Percentiles rank a stretch among this genome's conserved stretches.
Conservation (phyloP, 2,797 vertebrate genomes). For the Catamblyrhynchus diadema region DNA sequence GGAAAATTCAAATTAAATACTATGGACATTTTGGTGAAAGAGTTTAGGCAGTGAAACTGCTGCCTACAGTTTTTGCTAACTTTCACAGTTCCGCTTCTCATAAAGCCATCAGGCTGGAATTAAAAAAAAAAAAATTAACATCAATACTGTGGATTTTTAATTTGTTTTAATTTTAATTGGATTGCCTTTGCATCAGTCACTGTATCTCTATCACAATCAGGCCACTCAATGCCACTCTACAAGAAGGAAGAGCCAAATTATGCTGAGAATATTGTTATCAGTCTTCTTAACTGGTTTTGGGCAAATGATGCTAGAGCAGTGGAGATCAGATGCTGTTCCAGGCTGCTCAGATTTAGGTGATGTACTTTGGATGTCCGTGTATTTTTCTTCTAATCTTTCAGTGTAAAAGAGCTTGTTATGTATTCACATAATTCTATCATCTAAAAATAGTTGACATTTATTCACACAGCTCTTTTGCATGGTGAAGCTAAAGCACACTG, state of each 20-base stretch:
- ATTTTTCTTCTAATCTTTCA: not conserved
- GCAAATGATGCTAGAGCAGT: not conserved
- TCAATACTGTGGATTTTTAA: not conserved
- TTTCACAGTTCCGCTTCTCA: not conserved
- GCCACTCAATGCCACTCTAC: not conserved
- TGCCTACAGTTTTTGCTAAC: not conserved
- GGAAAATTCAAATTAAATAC: not conserved
- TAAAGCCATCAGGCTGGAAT: not conserved
- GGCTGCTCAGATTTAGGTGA: not conserved
- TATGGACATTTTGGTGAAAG: not conserved
- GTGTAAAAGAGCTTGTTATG: not conserved
- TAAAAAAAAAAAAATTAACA: not conserved
- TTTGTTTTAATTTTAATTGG: not conserved
- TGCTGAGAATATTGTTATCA: not conserved
- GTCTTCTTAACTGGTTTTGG: not conserved
- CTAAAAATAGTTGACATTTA: constrained; percentile 5
- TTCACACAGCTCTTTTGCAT: not conserved
- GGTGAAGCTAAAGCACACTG: not conserved
- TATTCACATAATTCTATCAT: not conserved
- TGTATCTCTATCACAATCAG: not conserved
- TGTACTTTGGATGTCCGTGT: not conserved
- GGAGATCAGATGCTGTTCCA: not conserved
- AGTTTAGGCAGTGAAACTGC: not conserved
- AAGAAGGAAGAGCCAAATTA: not conserved
- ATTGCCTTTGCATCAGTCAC: not conserved